phyloP scores from a whole-genome alignment of 2,797 vertebrate species.

The Todus mexicanus region DNA sequence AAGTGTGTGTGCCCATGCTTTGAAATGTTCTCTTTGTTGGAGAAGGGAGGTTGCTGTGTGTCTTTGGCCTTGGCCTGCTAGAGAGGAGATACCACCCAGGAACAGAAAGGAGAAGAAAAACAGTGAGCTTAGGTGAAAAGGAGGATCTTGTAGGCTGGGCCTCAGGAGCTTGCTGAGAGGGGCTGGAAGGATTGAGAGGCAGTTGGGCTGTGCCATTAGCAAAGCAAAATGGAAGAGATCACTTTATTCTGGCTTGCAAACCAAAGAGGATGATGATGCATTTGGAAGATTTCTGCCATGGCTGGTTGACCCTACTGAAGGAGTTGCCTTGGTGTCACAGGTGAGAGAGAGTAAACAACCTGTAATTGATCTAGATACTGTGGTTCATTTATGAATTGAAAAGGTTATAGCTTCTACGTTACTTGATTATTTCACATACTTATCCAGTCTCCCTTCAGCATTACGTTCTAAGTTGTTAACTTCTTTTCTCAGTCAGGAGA shows the following conservation, averaged over 20 bases:
- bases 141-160: background rate
- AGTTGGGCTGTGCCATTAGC: background rate
- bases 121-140: background rate
- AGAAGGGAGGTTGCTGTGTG: background rate
- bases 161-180: background rate
- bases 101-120: background rate
- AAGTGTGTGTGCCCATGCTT: background rate
- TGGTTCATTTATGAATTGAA: background rate
- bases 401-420: background rate
- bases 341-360: background rate
- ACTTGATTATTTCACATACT: background rate
- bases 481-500: background rate
- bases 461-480: background rate
- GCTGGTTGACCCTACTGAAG: background rate
- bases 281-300: background rate
- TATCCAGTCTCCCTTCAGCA: background rate
- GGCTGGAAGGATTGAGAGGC: background rate
- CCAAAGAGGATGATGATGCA: background rate
- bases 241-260: background rate
- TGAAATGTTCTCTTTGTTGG: background rate
- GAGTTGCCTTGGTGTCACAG: background rate
- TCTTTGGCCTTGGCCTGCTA: background rate
- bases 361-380: background rate
- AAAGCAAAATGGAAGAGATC: background rate
- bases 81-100: background rate